phyloP scores from a whole-genome alignment of 2,888 invertebrate genomes.

The Dugesia japonica region DNA sequence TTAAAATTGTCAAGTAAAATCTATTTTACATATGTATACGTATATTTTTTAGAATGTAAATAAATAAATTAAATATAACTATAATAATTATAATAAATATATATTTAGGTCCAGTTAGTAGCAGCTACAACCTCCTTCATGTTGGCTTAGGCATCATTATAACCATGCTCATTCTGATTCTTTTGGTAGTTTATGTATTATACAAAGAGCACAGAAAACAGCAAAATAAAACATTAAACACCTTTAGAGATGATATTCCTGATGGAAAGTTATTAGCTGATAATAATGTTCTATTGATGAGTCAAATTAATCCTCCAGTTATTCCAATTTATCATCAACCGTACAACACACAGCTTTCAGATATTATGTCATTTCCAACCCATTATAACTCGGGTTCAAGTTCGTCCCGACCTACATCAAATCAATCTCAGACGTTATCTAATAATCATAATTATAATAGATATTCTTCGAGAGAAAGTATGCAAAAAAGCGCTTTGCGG shows the following conservation, averaged over 20 bases:
- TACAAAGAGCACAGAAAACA: constrained; percentile 30
- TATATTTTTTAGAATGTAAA: too few relatives aligned
- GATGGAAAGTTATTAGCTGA: not conserved
- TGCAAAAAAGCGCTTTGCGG: not conserved
- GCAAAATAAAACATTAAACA: not conserved
- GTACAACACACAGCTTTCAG: not conserved
- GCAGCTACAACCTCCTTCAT: constrained; percentile 30
- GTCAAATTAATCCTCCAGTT: constrained; percentile 15
- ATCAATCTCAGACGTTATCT: constrained; percentile 7
- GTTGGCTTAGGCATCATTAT: constrained; percentile 30
- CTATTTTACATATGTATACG: too few relatives aligned
- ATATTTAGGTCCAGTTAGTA: constrained; percentile 31
- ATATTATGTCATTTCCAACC: not conserved
- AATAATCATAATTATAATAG: not conserved
- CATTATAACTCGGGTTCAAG: constrained; percentile 12
- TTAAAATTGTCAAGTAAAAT: too few relatives aligned
- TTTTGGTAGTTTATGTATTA: constrained; percentile 30
- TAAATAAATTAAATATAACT: too few relatives aligned
- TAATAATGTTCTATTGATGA: not conserved
- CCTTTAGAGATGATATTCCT: not conserved
- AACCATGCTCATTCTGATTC: constrained; percentile 27
- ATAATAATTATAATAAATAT: too few relatives aligned
- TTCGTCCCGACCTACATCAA: not conserved
- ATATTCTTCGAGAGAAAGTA: not conserved
- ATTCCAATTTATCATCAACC: not conserved